Evolutionary conservation across 2,113 vertebrate genomes (phyloP), one percentile per base, ranked within the genome.

Genomic region (Scophthalmus maximus): DNA sequence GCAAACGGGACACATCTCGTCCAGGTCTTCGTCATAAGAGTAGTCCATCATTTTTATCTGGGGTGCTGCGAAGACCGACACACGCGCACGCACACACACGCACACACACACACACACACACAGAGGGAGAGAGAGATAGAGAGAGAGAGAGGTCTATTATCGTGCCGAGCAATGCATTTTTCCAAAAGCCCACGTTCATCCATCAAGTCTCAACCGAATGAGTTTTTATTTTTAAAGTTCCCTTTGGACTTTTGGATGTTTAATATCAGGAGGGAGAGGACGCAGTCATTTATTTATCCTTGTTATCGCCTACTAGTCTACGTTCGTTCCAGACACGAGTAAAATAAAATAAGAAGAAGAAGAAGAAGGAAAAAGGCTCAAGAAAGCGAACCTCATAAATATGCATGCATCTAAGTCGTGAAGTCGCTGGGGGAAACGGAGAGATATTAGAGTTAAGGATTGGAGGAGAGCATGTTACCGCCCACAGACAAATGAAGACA

Each of bases 11-110:
- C 98, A 99, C 83, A 99, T 95, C 83, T 99, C 98, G 88, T 99
- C 97, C 64, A 99, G 90, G 78, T 99, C 98, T 92, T 99, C 98
- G 87, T 99, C 97, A 1, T 99, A 99, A 57, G 97, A 96, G 88
- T 99, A 99, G 95, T 97, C 97, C 96, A 99, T 98, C 98, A 98
- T 99, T 95, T 98, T 98, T 95, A 97, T 95, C 87, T 97, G 98
- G 87, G 94, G 95, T 59, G 95, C 98, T 96, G 92, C 40, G 88
- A n/a, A n/a, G 91, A 75, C 30, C 20, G 76, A 50, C 20, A 68
- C 50, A 77, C 44, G 34, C 20, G 78, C 53, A 77, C 71, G 78
- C 65, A 58, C 20, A 56, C 17, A 22, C 8, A 56, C 7, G 12
- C 17, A 56, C 3, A 34, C 42, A n/a, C 17, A 44, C 15, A 44